Evolutionary conservation across 2,888 invertebrate species (phyloP), one percentile per base, ranked within the genome.

Genomic region (Lycophotia porphyrea): DNA sequence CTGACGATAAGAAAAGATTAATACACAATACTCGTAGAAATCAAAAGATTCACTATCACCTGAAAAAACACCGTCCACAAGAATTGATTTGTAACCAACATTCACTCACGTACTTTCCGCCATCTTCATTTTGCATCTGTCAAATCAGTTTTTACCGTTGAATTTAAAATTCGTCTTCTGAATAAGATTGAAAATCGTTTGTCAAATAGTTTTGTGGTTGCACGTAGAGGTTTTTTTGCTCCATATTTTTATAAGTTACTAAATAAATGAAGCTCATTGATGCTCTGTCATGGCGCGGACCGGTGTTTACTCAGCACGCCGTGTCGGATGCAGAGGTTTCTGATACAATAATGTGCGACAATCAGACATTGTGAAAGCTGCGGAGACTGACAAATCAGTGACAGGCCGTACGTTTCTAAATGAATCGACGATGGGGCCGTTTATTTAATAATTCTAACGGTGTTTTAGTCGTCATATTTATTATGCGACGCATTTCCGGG

Each of bases 211-310:
- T 74, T 76, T 75, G 79, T 91, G 89, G 91, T 92, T 90, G 89
- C 87, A 87, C 78, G 76, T 69, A 87, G 34, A 44, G 24, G 18
- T 69, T 77, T 87, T 87, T 87, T 80, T 76, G 83, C 79, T 80
- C 71, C 89, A 91, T 95, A 95, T 95, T 96, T 95, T 95, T 91
- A 91, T 95, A 95, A 93, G 94, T 93, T 92, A 93, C 93, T 93
- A 95, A 95, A 95, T 95, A 95, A 95, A 96, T 95, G 95, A 95
- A 90, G 91, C 84, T 91, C 91, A 95, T 96, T 96, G 95, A 96
- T 93, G 91, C 88, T 85, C 90, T 93, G 96, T 95, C 95, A 93
- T 89, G 74, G 90, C 81, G 88, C 84, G 86, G 90, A 85, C 84
- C 89, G 84, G 85, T 96, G 95, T 96, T 96, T 94, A 92, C 92